A percentile compares a stretch with the other conserved stretches of the same genome.
Conservation (phyloP, 2,797 vertebrate genomes). For the Geotrypetes seraphini region DNA sequence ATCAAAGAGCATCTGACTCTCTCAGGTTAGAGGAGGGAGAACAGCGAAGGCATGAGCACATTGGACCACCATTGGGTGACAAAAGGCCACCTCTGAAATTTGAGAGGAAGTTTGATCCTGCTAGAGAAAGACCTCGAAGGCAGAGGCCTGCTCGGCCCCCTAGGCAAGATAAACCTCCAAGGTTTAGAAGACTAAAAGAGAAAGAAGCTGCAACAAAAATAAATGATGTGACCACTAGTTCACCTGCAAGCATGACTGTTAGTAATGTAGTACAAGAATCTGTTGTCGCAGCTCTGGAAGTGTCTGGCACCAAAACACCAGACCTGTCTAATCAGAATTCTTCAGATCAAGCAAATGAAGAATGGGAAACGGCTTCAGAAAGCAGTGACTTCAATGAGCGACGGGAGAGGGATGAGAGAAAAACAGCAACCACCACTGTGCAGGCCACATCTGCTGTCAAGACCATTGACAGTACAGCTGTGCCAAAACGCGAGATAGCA, state of each 20-base stretch:
- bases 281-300: conserved; percentile 48
- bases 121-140: conserved; percentile 78
- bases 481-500: conserved; percentile 72
- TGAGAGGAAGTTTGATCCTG: conserved; percentile 79
- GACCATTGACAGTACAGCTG: conserved; percentile 42
- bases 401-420: conserved; percentile 86
- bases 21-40: conserved; percentile 79
- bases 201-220: conserved; percentile 67
- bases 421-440: conserved; percentile 58
- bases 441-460: conserved; percentile 50
- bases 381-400: conserved; percentile 97
- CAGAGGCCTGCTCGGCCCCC: conserved; percentile 87
- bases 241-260: conserved; percentile 29
- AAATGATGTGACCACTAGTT: conserved; percentile 28
- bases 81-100: conserved; percentile 65
- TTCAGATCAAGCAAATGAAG: conserved; percentile 96
- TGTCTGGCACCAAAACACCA: conserved; percentile 87
- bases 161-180: conserved; percentile 90
- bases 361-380: conserved; percentile 97
- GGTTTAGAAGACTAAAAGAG: conserved; percentile 89
- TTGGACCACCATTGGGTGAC: conserved; percentile 40
- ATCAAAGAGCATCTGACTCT: conserved; percentile 25
- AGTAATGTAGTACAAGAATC: conserved; percentile 35
- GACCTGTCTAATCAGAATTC: conserved; percentile 97
- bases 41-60: conserved; percentile 61